A percentile compares a stretch with the other conserved stretches of the same genome.
phyloP scores from a whole-genome alignment of 2,113 vertebrate genomes.

The Chionodraco myersi region DNA sequence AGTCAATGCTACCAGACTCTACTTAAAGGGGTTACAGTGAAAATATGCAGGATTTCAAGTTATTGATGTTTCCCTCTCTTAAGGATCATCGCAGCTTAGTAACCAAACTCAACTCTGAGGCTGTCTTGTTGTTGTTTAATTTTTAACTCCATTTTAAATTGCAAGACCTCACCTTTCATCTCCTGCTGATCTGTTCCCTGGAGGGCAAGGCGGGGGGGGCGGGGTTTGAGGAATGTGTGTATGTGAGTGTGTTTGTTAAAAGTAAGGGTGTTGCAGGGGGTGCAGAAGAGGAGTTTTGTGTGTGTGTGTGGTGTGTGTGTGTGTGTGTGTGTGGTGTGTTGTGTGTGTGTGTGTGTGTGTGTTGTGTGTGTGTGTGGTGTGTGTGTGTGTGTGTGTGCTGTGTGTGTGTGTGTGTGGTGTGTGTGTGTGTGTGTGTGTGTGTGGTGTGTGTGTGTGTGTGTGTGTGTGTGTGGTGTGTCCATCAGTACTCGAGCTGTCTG shows the following conservation, averaged over 20 bases:
- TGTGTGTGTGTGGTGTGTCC: constrained; percentile 57
- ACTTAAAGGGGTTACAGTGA: constrained; percentile 29
- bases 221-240: constrained; percentile 45
- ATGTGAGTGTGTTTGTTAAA: constrained; percentile 45
- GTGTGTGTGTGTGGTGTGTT: not conserved
- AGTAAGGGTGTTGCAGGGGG: constrained; percentile 44
- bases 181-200: constrained; percentile 58
- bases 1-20: not conserved
- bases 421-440: constrained; percentile 71
- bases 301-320: not conserved
- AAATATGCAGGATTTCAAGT: constrained; percentile 23
- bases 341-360: constrained; percentile 23
- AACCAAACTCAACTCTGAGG: constrained; percentile 18
- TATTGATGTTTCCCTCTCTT: not conserved
- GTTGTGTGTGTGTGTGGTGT: constrained; percentile 25
- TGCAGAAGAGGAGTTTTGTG: constrained; percentile 64
- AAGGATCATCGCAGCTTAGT: not conserved
- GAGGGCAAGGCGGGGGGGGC: not conserved
- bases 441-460: constrained; percentile 17
- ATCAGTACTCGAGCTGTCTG: constrained; percentile 76
- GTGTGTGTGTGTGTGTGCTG: constrained; percentile 60
- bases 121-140: constrained; percentile 61
- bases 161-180: constrained; percentile 72
- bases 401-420: constrained; percentile 24
- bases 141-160: constrained; percentile 71